Evolutionary conservation across 2,113 vertebrate species (phyloP).

Genomic region (Ramphastos sulfuratus): DNA sequence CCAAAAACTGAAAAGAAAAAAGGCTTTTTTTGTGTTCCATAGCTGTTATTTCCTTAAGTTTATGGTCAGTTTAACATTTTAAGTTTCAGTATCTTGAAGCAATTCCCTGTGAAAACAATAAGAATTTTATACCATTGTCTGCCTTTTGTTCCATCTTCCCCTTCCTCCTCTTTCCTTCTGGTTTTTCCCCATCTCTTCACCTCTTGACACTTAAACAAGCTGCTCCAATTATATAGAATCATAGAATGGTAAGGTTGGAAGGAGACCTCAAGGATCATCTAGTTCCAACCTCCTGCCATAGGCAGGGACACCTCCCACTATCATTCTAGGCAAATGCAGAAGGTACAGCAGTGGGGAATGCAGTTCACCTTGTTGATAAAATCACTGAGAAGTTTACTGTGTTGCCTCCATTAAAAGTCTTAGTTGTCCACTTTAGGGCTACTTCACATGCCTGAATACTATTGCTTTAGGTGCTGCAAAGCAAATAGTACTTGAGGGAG

Average conservation of each 20-base stretch:
- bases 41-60: constrained; percentile 19
- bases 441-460: constrained; percentile 30
- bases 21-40: constrained; percentile 47
- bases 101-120: constrained; percentile 1
- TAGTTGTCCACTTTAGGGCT: not conserved
- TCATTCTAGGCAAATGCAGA: constrained; percentile 1
- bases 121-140: not conserved
- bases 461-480: constrained; percentile 22
- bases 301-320: too few relatives aligned
- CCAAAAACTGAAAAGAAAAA: not conserved
- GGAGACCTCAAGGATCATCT: too few relatives aligned
- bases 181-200: not conserved
- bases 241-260: too few relatives aligned
- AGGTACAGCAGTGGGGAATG: constrained; percentile 23
- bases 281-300: too few relatives aligned
- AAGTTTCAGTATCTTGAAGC: not conserved
- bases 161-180: not conserved
- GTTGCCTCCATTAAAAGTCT: constrained; percentile 19
- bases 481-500: constrained; percentile 18
- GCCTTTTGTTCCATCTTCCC: not conserved
- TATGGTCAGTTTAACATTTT: not conserved
- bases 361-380: not conserved
- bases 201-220: not conserved
- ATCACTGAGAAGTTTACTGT: constrained; percentile 13
- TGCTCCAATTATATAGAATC: too few relatives aligned